phyloP scores from a whole-genome alignment of 2,888 invertebrate genomes.

The Linnaemya vulpina region DNA sequence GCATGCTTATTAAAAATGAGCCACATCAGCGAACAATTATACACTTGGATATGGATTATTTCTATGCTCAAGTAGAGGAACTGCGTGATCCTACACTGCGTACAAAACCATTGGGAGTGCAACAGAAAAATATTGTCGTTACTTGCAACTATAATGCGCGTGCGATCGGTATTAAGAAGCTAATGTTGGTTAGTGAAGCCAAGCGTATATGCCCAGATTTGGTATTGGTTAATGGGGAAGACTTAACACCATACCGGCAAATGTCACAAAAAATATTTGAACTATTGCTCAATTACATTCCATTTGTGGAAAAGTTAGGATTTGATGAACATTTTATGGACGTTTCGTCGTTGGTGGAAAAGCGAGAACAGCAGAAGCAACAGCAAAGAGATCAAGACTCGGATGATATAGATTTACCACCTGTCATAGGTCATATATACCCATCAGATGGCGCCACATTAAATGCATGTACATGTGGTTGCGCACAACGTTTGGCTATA shows the following conservation, averaged over 20 bases:
- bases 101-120: slow-evolving; percentile 89
- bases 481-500: slow-evolving; percentile 87
- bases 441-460: slow-evolving; percentile 84
- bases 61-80: slow-evolving; percentile 94
- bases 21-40: slow-evolving; percentile 88
- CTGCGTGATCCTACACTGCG: slow-evolving; percentile 87
- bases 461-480: slow-evolving; percentile 89
- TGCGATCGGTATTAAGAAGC: slow-evolving; percentile 89
- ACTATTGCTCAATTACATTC: slow-evolving; percentile 88
- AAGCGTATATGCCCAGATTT: slow-evolving; percentile 88
- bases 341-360: slow-evolving; percentile 85
- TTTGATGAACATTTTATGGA: slow-evolving; percentile 94
- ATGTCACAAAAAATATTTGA: slow-evolving; percentile 90
- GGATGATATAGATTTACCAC: slow-evolving; percentile 72
- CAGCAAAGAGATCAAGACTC: slow-evolving; percentile 67
- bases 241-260: slow-evolving; percentile 90
- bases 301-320: slow-evolving; percentile 90
- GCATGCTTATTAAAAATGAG: slow-evolving; percentile 78
- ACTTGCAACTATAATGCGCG: slow-evolving; percentile 93
- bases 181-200: slow-evolving; percentile 91
- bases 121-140: slow-evolving; percentile 92
- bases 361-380: slow-evolving; percentile 72
- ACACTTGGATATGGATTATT: slow-evolving; percentile 92
- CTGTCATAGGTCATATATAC: slow-evolving; percentile 84
- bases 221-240: slow-evolving; percentile 91